These are phyloP conservation scores for Streblospio benedicti DNA, from an alignment of 1,140 invertebrate genomes.

Conservation along the genomic window DNA sequence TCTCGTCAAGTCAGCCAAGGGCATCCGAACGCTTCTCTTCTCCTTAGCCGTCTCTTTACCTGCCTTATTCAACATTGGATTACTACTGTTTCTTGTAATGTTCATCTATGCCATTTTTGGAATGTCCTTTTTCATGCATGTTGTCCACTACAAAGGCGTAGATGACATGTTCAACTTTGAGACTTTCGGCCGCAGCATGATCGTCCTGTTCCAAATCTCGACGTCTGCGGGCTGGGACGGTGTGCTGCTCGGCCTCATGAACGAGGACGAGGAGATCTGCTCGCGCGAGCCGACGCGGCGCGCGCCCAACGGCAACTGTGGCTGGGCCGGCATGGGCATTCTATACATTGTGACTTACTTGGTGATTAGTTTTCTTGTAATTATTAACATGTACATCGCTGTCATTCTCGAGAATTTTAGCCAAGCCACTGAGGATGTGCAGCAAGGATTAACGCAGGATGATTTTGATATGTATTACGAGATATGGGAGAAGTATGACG, in stretches of 20 bases:
- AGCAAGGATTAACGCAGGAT: constrained; percentile 94
- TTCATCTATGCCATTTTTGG: constrained; percentile 99
- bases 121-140: constrained; percentile 99
- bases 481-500: constrained; percentile 97
- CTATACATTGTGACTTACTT: constrained; percentile 89
- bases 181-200: constrained; percentile 97
- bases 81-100: constrained; percentile 94
- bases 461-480: constrained; percentile 99
- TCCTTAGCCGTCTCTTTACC: constrained; percentile 95
- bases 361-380: constrained; percentile 94
- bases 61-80: constrained; percentile 96
- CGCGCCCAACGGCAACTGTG: constrained; percentile 82
- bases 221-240: constrained; percentile 96
- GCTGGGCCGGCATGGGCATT: constrained; percentile 83
- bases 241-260: constrained; percentile 89
- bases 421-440: constrained; percentile 94
- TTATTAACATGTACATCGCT: constrained; percentile 99
- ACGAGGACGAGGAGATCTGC: constrained; percentile 66
- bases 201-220: constrained; percentile 92
- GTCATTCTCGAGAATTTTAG: constrained; percentile 98
- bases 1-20: constrained; percentile 88
- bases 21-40: constrained; percentile 91
- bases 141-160: constrained; percentile 82
- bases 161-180: constrained; percentile 98
- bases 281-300: constrained; percentile 39